Evolutionary conservation across 1,140 invertebrate species (phyloP).

Genomic region (Anoplophora glabripennis): DNA sequence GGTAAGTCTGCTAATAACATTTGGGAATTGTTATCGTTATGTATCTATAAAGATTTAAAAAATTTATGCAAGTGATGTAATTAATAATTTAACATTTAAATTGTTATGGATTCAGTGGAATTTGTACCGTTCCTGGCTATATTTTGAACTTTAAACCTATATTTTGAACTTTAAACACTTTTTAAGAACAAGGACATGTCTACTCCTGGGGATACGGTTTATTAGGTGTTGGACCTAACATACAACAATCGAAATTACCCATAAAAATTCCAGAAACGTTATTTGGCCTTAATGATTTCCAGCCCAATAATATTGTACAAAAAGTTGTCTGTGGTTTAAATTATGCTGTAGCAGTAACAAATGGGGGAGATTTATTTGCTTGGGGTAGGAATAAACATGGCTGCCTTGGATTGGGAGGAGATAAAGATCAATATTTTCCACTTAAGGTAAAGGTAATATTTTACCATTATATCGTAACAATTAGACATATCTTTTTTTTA

Average conservation of each 20-base stretch:
- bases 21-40: background rate
- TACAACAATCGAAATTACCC: constrained; percentile 63
- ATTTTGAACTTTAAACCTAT: no score
- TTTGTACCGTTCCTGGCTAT: no score
- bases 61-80: background rate
- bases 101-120: no score
- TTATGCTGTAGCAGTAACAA: constrained; percentile 78
- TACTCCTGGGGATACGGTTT: constrained; percentile 93
- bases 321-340: constrained; percentile 72
- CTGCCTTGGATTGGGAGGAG: constrained; percentile 77
- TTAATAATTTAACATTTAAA: no score
- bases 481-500: constrained; percentile 37
- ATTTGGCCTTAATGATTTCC: constrained; percentile 83
- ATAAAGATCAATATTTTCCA: constrained; percentile 84
- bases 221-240: constrained; percentile 81
- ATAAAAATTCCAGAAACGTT: constrained; percentile 71
- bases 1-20: constrained; percentile 52
- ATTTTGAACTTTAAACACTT: constrained; percentile 11
- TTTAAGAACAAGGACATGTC: constrained; percentile 73
- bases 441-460: constrained; percentile 61
- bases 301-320: constrained; percentile 62
- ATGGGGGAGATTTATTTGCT: constrained; percentile 76
- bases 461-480: constrained; percentile 14
- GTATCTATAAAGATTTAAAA: constrained; percentile 14
- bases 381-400: constrained; percentile 87